Evolutionary conservation across 2,113 vertebrate species (phyloP), one percentile per base, ranked within the genome.

Genomic region (Platichthys flesus): DNA sequence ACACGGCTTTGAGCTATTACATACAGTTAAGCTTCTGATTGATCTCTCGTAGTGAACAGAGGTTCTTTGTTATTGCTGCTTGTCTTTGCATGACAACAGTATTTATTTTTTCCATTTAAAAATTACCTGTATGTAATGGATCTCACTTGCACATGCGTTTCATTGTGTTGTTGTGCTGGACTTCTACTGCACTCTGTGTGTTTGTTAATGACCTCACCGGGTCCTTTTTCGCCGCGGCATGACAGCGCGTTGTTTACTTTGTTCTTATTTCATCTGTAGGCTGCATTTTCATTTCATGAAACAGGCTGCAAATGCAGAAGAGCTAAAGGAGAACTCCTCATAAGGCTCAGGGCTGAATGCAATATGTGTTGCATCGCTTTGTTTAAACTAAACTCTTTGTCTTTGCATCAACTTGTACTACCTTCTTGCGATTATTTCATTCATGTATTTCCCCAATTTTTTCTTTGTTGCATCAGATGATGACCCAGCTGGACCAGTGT

Each of bases 401-500:
- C 40, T 20, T 68, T 66, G 85, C 31, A 31, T 83, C 68, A 60
- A 14, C 23, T 40, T 83, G 37, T 76, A 31, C 45, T 62, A 49
- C 65, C n/a, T 76, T 23, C 52, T 73, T 76, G 71, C 86, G 91
- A 84, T 96, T 81, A 73, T 79, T 40, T 2, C 71, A 61, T 79
- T 89, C 93, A 23, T 74, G 47, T 90, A 89, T 87, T 88, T 92
- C 13, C 90, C 73, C 79, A 72, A 85, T 68, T 87, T 71, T 87
- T 80, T 63, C 86, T 74, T 81, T 81, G 55, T 68, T 90, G 81
- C 91, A 72, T 82, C 89, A 99, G 98, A 99, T 73, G 98, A 99
- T 83, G 97, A 99, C 93, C 95, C 96, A 97, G 96, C 96, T 90
- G 98, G 98, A 84, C 97, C 97, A 93, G 95, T 97, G 98, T 99